These are phyloP conservation scores for Cheilosia variabilis DNA, from an alignment of 2,888 invertebrate species.

Conservation along the genomic window DNA sequence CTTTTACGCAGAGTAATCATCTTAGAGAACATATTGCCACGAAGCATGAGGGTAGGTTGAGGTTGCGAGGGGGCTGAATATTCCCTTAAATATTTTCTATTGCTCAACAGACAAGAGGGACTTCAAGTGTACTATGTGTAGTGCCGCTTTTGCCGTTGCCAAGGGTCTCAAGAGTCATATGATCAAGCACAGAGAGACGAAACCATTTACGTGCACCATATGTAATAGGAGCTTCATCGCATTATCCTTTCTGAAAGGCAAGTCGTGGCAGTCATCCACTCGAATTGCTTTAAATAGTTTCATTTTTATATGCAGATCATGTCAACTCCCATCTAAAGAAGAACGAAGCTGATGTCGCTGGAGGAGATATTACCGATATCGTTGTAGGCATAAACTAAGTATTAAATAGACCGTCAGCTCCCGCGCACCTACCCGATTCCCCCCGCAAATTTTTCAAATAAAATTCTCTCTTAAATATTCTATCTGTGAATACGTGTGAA, in stretches of 20 bases:
- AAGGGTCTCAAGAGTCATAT: conserved; percentile 40
- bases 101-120: conserved; percentile 34
- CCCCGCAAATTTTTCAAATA: too few relatives aligned
- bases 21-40: conserved; percentile 45
- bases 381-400: not conserved
- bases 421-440: too few relatives aligned
- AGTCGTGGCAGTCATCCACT: not conserved
- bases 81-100: not conserved
- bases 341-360: conserved; percentile 7
- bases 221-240: conserved; percentile 37
- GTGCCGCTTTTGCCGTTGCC: conserved; percentile 38
- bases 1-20: conserved; percentile 46
- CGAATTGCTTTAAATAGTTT: not conserved
- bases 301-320: conserved; percentile 24
- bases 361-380: not conserved
- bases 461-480: too few relatives aligned
- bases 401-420: too few relatives aligned
- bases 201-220: conserved; percentile 34
- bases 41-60: conserved; percentile 40
- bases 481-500: too few relatives aligned
- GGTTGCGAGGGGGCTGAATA: not conserved
- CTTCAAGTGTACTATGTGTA: conserved; percentile 41
- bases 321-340: conserved; percentile 34
- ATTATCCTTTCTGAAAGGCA: conserved; percentile 34
- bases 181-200: conserved; percentile 30